Conservation (phyloP, 2,888 invertebrate genomes). For the Neoscelio sp. region DNA sequence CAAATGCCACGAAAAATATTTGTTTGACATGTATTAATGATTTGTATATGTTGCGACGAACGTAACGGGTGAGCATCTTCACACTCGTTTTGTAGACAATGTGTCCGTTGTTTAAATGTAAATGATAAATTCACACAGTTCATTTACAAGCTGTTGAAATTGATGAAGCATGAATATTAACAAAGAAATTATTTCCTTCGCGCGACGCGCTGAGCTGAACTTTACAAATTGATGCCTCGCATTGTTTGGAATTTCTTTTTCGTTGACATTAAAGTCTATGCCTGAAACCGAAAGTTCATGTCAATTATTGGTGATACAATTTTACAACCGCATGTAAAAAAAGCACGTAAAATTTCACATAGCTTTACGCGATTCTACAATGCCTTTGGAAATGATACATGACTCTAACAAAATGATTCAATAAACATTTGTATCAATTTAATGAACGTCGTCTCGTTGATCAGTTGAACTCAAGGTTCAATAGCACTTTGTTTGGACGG, state of each 20-base stretch:
- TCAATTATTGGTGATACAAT: too few relatives aligned
- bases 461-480: slow-evolving; percentile 33
- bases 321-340: too few relatives aligned
- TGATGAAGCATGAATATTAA: slow-evolving; percentile 3
- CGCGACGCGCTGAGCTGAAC: background rate
- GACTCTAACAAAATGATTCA: too few relatives aligned
- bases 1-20: slow-evolving; percentile 50
- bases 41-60: slow-evolving; percentile 21
- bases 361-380: too few relatives aligned
- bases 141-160: slow-evolving; percentile 14
- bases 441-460: background rate
- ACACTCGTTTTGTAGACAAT: slow-evolving; percentile 33
- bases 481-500: background rate
- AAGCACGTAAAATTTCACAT: too few relatives aligned
- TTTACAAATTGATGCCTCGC: slow-evolving; percentile 10
- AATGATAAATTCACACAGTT: slow-evolving; percentile 40
- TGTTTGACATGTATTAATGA: slow-evolving; percentile 44
- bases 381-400: too few relatives aligned
- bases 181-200: slow-evolving; percentile 39
- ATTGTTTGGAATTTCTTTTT: too few relatives aligned
- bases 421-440: too few relatives aligned
- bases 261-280: too few relatives aligned
- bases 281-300: too few relatives aligned
- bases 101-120: slow-evolving; percentile 2
- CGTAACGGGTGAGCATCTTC: background rate